Evolutionary conservation across 2,888 invertebrate species (phyloP), one percentile per base, ranked within the genome.

Genomic region (Ophion ventricosus): DNA sequence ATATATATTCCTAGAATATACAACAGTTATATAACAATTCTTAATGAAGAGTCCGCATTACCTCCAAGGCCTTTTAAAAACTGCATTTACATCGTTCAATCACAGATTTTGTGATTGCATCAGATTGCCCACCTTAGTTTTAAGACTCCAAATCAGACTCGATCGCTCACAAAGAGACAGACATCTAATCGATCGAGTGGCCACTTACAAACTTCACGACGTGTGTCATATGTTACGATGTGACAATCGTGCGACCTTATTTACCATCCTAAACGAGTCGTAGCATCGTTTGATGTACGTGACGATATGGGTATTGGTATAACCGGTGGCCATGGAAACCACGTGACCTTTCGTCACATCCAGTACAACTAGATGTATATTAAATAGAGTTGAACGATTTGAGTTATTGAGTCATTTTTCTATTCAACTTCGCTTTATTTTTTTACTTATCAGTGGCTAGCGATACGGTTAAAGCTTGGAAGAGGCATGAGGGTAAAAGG

Each of bases 171-270:
- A 61, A 40, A 56, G 59, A 43, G 43, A 54, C 54, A 56, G n/a
- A 49, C 5, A 56, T 25, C 40, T 29, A 49, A 84, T 84, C 84
- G 81, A 84, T 84, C 35, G 56, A 25, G 20, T 23, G 26, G 63
- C 56, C 57, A 70, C 67, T 63, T 23, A 40, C 25, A 70, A 57
- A 70, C 77, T 20, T 54, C 14, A 29, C 35, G 67, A 78, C 25
- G 81, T 78, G 56, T 74, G 35, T n/a, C 70, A 77, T 67, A 35
- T 59, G 61, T 57, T 57, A 73, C 69, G 49, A 73, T 74, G 35
- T 77, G 11, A 84, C 74, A 81, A 77, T 84, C 69, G 64, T 78
- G 69, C 67, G 83, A 77, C 80, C 81, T 74, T 54, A 63, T 77
- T 84, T 70, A 35, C 23, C 64, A 26, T 74, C 57, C n/a, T 8